These are phyloP conservation scores for Bergia sp. DNA, from an alignment of 92 coral and sea anemone species.

Conservation along the genomic window DNA sequence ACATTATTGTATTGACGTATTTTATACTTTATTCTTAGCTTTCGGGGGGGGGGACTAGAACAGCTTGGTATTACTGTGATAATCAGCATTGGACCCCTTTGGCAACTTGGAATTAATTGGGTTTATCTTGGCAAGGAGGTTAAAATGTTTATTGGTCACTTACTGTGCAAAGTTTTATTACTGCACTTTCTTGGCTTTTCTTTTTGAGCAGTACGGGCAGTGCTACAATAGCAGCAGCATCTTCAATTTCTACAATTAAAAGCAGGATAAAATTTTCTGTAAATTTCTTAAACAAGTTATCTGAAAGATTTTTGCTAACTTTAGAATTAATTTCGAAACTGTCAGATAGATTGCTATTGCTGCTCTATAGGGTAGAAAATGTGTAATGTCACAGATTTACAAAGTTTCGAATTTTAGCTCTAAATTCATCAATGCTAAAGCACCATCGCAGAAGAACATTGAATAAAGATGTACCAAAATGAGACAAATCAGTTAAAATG, in stretches of 20 bases:
- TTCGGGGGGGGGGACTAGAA: background rate
- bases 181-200: slow-evolving; percentile 18
- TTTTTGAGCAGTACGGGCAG: background rate
- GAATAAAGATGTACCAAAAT: background rate
- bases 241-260: slow-evolving; percentile 1
- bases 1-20: background rate
- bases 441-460: background rate
- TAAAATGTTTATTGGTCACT: slow-evolving; percentile 4
- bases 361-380: background rate
- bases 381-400: background rate
- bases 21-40: slow-evolving; percentile 11
- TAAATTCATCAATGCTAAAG: slow-evolving; percentile 1
- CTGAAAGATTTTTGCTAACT: background rate
- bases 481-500: background rate
- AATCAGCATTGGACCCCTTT: slow-evolving; percentile 25
- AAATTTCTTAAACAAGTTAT: background rate
- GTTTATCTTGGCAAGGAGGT: slow-evolving; percentile 2
- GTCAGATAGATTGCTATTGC: slow-evolving; percentile 10
- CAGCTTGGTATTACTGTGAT: slow-evolving; percentile 21
- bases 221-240: slow-evolving; percentile 7
- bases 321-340: background rate
- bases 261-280: background rate
- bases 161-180: slow-evolving; percentile 9
- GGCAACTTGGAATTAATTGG: background rate
- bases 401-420: background rate